phyloP scores from a whole-genome alignment of 2,113 vertebrate species.

The Pygoscelis adeliae region DNA sequence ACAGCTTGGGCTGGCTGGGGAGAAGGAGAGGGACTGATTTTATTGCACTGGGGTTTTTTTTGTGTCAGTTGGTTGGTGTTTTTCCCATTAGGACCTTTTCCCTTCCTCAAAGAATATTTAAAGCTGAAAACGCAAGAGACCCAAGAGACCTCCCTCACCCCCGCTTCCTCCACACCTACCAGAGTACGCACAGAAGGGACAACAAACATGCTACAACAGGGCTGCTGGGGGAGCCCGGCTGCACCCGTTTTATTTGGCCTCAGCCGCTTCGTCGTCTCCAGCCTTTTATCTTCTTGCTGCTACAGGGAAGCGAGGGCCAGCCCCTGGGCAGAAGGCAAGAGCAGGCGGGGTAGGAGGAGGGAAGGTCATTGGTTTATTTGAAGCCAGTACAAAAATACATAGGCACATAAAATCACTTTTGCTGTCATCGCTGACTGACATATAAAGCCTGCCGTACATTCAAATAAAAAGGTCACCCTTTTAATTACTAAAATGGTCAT shows the following conservation, averaged over 20 bases:
- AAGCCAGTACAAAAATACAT: conserved; percentile 79
- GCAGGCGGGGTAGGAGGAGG: background rate
- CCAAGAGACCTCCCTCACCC: background rate
- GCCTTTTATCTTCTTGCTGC: background rate
- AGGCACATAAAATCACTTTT: conserved; percentile 66
- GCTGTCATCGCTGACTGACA: conserved; percentile 30
- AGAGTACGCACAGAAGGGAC: background rate
- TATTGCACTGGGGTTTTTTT: accelerated
- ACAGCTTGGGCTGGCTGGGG: background rate
- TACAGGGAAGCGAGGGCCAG: background rate
- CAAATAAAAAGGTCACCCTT: background rate
- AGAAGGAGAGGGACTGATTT: background rate
- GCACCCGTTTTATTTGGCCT: background rate
- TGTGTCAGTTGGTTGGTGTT: no score
- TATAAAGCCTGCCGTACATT: conserved; percentile 42
- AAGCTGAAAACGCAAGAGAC: background rate
- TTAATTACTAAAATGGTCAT: conserved; percentile 42
- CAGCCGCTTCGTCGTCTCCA: background rate
- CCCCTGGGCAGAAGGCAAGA: no score
- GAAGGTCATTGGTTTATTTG: conserved; percentile 69
- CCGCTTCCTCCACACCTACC: accelerated
- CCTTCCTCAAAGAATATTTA: background rate
- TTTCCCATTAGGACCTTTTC: background rate
- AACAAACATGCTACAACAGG: background rate
- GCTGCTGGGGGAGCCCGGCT: background rate